Percentiles rank a stretch among this genome's conserved stretches.
Conservation (phyloP, 2,113 vertebrate species). For the Petaurus breviceps region DNA sequence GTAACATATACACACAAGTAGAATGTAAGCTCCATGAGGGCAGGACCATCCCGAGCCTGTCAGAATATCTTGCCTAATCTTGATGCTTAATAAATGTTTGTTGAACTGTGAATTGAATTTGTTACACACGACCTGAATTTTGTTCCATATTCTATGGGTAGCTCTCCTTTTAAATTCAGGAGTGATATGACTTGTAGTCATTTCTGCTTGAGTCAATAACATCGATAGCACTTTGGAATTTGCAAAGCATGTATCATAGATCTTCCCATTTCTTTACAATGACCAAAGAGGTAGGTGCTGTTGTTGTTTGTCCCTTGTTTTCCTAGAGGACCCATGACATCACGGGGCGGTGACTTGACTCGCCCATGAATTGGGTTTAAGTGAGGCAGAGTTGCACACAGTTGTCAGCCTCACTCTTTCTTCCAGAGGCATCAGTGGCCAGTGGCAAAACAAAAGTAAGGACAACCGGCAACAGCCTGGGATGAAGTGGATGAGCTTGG, state of each 20-base stretch:
- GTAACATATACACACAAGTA: background rate
- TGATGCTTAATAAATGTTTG: background rate
- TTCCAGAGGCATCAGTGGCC: too few species aligned
- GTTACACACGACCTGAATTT: background rate
- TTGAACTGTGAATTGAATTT: background rate
- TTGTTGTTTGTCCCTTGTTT: background rate
- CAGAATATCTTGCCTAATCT: background rate
- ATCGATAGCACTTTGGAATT: background rate
- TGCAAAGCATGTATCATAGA: background rate
- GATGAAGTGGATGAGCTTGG: too few species aligned
- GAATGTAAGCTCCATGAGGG: background rate
- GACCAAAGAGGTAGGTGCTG: background rate
- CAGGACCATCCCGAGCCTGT: background rate
- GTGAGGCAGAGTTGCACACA: too few species aligned
- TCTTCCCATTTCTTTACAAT: background rate
- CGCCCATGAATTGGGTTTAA: too few species aligned
- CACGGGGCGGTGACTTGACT: too few species aligned
- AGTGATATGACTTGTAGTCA: background rate
- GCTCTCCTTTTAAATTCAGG: background rate
- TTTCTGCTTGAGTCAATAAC: background rate
- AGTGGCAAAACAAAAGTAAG: too few species aligned
- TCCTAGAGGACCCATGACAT: too few species aligned
- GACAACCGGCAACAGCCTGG: too few species aligned
- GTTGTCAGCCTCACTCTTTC: too few species aligned
- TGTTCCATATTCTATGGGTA: background rate